Evolutionary conservation across 2,888 invertebrate species (phyloP).

Genomic region (Philereme vetulata): DNA sequence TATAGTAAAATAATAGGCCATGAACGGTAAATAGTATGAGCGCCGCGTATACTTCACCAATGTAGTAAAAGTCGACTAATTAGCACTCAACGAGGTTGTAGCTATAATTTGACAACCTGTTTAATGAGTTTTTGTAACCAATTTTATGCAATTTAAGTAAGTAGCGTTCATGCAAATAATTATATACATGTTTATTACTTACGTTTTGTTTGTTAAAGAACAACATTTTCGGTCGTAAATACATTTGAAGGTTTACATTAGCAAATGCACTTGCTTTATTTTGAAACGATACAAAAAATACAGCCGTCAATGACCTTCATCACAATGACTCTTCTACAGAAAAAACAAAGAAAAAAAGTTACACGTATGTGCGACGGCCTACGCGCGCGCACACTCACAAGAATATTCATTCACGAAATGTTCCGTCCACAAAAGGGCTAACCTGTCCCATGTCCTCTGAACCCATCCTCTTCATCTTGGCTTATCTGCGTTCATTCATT

Average conservation of each 20-base stretch:
- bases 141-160: constrained; percentile 50
- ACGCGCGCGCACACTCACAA: constrained; percentile 48
- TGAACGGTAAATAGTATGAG: constrained; percentile 38
- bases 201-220: constrained; percentile 13
- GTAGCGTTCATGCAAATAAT: constrained; percentile 39
- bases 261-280: background rate
- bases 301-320: constrained; percentile 45
- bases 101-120: constrained; percentile 49
- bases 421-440: constrained; percentile 70
- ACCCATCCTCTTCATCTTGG: constrained; percentile 71
- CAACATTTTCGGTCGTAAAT: background rate
- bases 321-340: constrained; percentile 45
- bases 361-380: constrained; percentile 28
- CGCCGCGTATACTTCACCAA: constrained; percentile 44
- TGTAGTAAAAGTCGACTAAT: constrained; percentile 47
- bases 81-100: constrained; percentile 42
- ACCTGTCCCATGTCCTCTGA: constrained; percentile 69
- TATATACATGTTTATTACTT: constrained; percentile 40
- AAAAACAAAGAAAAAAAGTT: constrained; percentile 46
- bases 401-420: constrained; percentile 45
- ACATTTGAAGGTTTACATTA: background rate
- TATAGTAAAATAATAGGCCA: constrained; percentile 40
- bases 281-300: background rate
- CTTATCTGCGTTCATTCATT: constrained; percentile 82
- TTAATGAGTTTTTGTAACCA: constrained; percentile 47